phyloP scores from a whole-genome alignment of 2,888 invertebrate genomes.

The Drosophila mimica region DNA sequence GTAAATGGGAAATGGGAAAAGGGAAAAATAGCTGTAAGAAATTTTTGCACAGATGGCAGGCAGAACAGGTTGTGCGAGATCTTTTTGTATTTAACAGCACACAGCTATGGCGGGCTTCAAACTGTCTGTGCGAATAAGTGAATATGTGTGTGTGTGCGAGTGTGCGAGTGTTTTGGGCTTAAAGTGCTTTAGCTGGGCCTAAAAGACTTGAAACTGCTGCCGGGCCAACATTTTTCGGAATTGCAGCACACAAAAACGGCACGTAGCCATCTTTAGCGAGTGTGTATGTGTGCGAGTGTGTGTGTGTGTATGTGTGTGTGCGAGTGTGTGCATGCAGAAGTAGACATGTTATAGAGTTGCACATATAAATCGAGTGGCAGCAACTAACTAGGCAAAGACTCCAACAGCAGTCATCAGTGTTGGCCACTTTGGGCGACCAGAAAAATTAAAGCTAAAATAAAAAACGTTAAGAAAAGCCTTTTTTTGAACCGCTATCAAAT shows the following conservation, averaged over 20 bases:
- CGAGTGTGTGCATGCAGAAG: conserved; percentile 52
- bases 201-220: conserved; percentile 46
- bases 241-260: conserved; percentile 64
- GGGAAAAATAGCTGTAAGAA: conserved; percentile 46
- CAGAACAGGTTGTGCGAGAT: conserved; percentile 41
- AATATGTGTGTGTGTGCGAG: background rate
- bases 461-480: background rate
- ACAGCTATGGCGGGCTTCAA: conserved; percentile 16
- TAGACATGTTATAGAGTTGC: conserved; percentile 63
- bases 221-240: conserved; percentile 57
- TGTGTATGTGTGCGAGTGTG: conserved; percentile 1
- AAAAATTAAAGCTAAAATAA: background rate
- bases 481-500: background rate
- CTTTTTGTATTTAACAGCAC: conserved; percentile 65
- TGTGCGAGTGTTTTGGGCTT: conserved; percentile 41
- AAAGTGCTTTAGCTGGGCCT: conserved; percentile 60
- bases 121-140: conserved; percentile 4
- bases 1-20: conserved; percentile 30
- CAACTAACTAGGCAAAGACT: conserved; percentile 38
- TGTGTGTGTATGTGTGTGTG: conserved; percentile 16
- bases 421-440: background rate
- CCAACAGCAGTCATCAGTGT: conserved; percentile 5
- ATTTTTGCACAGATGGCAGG: conserved; percentile 40
- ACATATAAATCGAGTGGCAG: conserved; percentile 64
- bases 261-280: conserved; percentile 62